Conservation (phyloP, 35 echinoderm and acorn worm species). For the Apostichopus parvimensis region DNA sequence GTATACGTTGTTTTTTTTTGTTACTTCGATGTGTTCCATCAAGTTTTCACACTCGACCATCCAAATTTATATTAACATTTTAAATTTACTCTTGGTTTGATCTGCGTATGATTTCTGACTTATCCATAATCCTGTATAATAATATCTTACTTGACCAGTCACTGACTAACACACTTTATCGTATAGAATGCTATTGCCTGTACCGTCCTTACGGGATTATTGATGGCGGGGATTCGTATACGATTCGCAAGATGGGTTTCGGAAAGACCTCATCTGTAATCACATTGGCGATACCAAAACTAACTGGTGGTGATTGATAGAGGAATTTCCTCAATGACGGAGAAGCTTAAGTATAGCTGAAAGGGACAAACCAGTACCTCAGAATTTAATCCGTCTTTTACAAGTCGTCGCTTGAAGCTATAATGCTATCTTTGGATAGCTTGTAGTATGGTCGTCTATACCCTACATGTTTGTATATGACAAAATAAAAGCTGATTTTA, state of each 20-base stretch:
- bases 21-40: not conserved
- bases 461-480: not conserved
- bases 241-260: not conserved
- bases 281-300: slow-evolving; percentile 1
- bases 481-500: no score
- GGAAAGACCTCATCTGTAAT: slow-evolving; percentile 11
- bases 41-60: not conserved
- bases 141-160: no score
- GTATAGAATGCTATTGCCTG: no score
- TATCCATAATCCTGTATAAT: no score
- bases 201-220: no score
- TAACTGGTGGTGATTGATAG: not conserved
- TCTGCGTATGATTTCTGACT: no score
- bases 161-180: no score
- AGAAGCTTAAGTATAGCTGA: slow-evolving; percentile 9
- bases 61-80: not conserved
- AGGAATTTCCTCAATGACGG: not conserved
- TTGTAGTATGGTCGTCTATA: not conserved
- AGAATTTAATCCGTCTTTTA: not conserved
- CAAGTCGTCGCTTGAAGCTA: not conserved
- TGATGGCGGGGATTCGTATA: not conserved
- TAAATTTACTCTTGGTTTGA: not conserved
- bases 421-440: not conserved
- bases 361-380: not conserved
- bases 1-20: not conserved